Percentiles rank a stretch among this genome's conserved stretches.
phyloP scores from a whole-genome alignment of 2,797 vertebrate genomes.

The Varecia variegata region DNA sequence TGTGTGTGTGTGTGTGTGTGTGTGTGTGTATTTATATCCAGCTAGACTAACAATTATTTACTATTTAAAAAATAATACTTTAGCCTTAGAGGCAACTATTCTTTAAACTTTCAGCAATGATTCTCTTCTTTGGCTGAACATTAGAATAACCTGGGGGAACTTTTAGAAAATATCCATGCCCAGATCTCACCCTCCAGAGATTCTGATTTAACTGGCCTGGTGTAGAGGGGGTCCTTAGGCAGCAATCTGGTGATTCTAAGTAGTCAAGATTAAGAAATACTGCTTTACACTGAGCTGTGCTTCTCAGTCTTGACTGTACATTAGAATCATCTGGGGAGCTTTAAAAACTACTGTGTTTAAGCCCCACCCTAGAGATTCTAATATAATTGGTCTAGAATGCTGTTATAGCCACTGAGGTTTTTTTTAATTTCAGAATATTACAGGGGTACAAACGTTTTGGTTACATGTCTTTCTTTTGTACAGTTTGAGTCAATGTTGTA shows the following conservation, averaged over 20 bases:
- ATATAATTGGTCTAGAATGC: neutral
- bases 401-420: neutral
- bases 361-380: neutral
- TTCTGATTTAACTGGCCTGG: neutral
- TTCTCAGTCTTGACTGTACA: neutral
- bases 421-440: neutral
- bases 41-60: neutral
- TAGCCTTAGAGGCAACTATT: neutral
- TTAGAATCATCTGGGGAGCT: neutral
- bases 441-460: too few relatives aligned
- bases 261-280: neutral
- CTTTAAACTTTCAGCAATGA: slow-evolving; percentile 2
- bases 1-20: neutral
- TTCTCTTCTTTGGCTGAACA: neutral
- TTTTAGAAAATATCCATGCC: neutral
- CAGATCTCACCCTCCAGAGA: neutral
- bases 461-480: too few relatives aligned
- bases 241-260: neutral
- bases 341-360: neutral
- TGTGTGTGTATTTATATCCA: neutral
- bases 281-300: neutral
- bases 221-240: neutral
- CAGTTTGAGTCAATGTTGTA: too few relatives aligned
- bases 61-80: neutral
- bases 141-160: slow-evolving; percentile 5